These are phyloP conservation scores for Macrotrachela quadricornifera DNA, from an alignment of 1,140 invertebrate genomes.

Conservation along the genomic window DNA sequence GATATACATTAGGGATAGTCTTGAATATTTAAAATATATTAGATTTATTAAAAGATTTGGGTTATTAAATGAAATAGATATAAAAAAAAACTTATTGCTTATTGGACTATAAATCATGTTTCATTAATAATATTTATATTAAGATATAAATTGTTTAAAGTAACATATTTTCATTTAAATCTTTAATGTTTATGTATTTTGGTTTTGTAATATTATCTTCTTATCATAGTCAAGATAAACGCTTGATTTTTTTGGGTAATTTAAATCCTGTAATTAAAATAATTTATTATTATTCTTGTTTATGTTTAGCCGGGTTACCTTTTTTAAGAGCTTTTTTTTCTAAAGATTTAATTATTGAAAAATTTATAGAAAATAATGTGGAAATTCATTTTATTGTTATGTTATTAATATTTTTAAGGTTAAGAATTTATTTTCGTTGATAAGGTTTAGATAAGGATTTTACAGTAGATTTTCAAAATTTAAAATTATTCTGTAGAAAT, in stretches of 20 bases:
- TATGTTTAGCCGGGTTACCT: not conserved
- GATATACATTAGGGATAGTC: conserved; percentile 41
- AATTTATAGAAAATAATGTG: not conserved
- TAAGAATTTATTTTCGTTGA: no score
- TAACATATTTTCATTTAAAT: conserved; percentile 44
- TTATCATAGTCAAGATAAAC: no score
- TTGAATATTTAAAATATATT: not conserved
- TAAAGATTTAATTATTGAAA: not conserved
- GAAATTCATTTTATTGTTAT: no score
- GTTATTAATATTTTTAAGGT: no score
- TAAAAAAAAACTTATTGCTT: conserved; percentile 39
- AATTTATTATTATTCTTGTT: not conserved
- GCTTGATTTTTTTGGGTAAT: no score
- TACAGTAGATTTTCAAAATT: no score
- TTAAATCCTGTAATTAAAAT: not conserved
- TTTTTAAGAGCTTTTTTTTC: not conserved
- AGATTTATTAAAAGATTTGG: conserved; percentile 10
- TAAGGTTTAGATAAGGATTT: no score
- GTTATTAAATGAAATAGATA: conserved; percentile 8
- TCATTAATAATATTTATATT: conserved; percentile 42
- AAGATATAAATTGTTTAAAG: conserved; percentile 19
- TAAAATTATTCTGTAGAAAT: no score
- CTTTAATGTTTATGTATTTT: conserved; percentile 40
- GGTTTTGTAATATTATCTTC: conserved; percentile 41
- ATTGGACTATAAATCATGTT: conserved; percentile 46